Conservation (phyloP, 2,797 vertebrate genomes). For the Sebastes itinus region DNA sequence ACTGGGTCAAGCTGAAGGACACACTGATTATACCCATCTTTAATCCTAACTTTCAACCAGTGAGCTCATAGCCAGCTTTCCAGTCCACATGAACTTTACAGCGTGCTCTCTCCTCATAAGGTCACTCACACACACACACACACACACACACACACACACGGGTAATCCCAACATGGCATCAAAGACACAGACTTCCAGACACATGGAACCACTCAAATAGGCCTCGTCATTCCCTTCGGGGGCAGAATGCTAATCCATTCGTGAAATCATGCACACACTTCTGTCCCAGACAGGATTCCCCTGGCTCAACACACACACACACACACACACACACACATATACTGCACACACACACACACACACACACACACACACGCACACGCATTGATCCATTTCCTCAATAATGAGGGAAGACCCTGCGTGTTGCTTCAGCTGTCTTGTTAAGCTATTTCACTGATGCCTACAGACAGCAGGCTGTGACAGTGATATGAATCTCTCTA, state of each 20-base stretch:
- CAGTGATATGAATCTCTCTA: background rate
- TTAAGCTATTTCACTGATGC: slow-evolving; percentile 22
- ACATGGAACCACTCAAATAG: slow-evolving; percentile 3
- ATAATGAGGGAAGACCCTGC: slow-evolving; percentile 31
- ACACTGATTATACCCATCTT: slow-evolving; percentile 35
- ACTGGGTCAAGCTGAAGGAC: slow-evolving; percentile 46
- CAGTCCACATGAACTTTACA: slow-evolving; percentile 41
- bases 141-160: background rate
- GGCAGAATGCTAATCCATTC: slow-evolving; percentile 34
- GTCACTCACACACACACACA: background rate
- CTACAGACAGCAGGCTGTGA: slow-evolving; percentile 26
- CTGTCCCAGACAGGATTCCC: slow-evolving; percentile 28
- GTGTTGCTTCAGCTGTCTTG: slow-evolving; percentile 50
- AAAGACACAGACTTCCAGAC: slow-evolving; percentile 3
- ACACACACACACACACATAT: background rate
- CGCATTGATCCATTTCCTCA: slow-evolving; percentile 4
- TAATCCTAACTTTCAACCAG: slow-evolving; percentile 51
- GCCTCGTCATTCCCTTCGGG: background rate
- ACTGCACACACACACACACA: background rate
- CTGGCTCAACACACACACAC: background rate
- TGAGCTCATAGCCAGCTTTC: slow-evolving; percentile 39
- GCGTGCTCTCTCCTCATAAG: background rate
- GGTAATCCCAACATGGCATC: slow-evolving; percentile 10
- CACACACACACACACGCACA: background rate
- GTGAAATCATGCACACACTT: slow-evolving; percentile 37